phyloP scores from a whole-genome alignment of 2,888 invertebrate genomes.

The Cecidostiba fungosa region DNA sequence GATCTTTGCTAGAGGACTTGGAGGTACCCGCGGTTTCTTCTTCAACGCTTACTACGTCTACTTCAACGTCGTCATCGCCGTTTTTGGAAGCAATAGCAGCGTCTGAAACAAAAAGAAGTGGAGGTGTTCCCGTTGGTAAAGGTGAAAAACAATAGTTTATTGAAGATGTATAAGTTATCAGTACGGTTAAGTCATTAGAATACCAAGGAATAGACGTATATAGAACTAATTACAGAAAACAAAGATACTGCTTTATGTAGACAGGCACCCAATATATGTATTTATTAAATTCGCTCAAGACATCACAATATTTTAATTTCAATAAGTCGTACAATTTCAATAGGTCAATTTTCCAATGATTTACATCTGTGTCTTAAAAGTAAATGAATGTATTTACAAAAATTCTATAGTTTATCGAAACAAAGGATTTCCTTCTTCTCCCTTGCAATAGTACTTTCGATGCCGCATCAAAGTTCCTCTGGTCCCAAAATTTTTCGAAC shows the following conservation, averaged over 20 bases:
- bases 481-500: neutral
- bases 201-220: neutral
- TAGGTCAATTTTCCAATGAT: neutral
- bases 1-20: neutral
- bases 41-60: neutral
- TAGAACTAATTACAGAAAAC: neutral
- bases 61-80: neutral
- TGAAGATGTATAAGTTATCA: neutral
- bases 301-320: neutral
- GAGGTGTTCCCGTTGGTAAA: neutral
- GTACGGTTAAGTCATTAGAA: neutral
- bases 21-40: neutral
- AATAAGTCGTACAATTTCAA: neutral
- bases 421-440: constrained; percentile 5
- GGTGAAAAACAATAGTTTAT: neutral
- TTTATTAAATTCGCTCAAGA: neutral
- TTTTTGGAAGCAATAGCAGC: neutral
- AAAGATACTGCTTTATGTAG: neutral
- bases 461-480: neutral
- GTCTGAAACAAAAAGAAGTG: neutral
- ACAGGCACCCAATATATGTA: neutral
- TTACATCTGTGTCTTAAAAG: neutral
- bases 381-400: neutral
- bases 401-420: neutral
- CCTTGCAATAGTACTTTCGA: neutral